phyloP scores from a whole-genome alignment of 1,140 invertebrate species.

The Papilio machaon region DNA sequence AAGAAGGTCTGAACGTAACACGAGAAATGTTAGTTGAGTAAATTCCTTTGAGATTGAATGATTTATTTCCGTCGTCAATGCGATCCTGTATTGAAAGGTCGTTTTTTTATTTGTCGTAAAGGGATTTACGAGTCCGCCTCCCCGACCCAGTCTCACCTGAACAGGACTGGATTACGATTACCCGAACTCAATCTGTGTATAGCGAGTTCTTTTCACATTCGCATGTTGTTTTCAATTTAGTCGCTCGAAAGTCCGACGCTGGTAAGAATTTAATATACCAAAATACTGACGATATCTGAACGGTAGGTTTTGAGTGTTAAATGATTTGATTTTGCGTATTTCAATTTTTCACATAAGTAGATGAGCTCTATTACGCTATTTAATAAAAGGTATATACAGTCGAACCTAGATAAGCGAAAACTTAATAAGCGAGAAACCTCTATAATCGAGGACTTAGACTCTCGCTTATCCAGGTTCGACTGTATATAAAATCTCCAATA shows the following conservation, averaged over 20 bases:
- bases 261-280: conserved; percentile 27
- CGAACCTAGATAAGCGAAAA: too few relatives aligned
- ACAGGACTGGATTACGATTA: conserved; percentile 20
- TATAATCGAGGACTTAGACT: too few relatives aligned
- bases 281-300: not conserved
- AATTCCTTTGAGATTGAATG: conserved; percentile 36
- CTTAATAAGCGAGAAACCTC: too few relatives aligned
- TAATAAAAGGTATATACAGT: too few relatives aligned
- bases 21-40: conserved; percentile 28
- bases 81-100: conserved; percentile 35
- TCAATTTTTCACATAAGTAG: too few relatives aligned
- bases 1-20: conserved; percentile 24
- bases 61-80: conserved; percentile 35
- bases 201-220: conserved; percentile 14
- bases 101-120: conserved; percentile 37
- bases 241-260: not conserved
- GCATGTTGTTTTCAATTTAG: conserved; percentile 30
- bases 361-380: too few relatives aligned
- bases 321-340: not conserved
- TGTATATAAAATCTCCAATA: too few relatives aligned
- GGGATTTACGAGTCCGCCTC: conserved; percentile 30
- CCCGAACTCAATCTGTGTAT: conserved; percentile 32
- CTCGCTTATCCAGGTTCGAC: too few relatives aligned
- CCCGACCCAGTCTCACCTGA: conserved; percentile 20
- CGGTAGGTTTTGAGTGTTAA: conserved; percentile 18